Percentiles rank a stretch among this genome's conserved stretches.
Evolutionary conservation across 2,113 vertebrate species (phyloP).

Genomic region (Odocoileus hemionus): DNA sequence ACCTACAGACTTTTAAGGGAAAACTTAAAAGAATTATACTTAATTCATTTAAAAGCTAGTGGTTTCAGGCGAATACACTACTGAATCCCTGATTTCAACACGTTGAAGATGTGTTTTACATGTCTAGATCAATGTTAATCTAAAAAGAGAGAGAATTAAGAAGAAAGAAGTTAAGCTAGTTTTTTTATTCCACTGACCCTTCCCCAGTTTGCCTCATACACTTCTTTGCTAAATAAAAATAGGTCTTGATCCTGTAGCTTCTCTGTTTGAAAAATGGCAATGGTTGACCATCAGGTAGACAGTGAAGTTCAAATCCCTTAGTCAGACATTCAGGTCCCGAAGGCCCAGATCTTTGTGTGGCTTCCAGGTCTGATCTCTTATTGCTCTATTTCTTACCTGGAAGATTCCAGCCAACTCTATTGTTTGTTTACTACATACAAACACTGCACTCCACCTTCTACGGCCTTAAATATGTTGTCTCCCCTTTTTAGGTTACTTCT

Average conservation of each 20-base stretch:
- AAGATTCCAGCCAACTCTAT: neutral
- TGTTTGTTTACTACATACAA: neutral
- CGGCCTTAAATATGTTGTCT: neutral
- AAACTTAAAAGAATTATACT: neutral
- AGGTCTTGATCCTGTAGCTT: neutral
- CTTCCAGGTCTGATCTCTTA: neutral
- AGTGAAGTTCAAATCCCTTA: neutral
- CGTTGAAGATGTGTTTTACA: neutral
- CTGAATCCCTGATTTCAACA: constrained; percentile 10
- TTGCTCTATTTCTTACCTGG: neutral
- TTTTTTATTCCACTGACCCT: neutral
- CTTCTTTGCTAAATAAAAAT: neutral
- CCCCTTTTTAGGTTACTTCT: neutral
- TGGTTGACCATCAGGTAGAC: neutral
- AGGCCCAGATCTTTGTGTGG: neutral
- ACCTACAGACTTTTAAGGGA: constrained; percentile 57
- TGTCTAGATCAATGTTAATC: neutral
- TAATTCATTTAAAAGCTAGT: constrained; percentile 49
- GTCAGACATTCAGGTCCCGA: neutral
- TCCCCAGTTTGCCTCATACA: neutral
- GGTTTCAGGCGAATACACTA: neutral
- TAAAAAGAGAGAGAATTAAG: constrained; percentile 10
- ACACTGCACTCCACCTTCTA: neutral
- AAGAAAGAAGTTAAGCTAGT: neutral
- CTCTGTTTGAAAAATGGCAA: neutral